Conservation (phyloP, 2,888 invertebrate species). For the Heliconius ethilla region DNA sequence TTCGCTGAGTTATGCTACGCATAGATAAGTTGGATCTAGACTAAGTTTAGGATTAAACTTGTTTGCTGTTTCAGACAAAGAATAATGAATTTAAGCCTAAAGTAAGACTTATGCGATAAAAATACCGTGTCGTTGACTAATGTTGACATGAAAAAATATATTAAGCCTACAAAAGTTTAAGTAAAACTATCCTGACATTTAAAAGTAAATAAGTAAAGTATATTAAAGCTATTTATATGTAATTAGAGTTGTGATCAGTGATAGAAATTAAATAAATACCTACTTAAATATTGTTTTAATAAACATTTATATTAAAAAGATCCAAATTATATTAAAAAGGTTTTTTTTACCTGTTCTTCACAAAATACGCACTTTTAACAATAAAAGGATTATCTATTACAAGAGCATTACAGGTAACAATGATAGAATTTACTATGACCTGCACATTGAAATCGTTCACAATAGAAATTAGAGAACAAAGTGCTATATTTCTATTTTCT, state of each 20-base stretch:
- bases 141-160: not conserved
- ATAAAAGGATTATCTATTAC: too few relatives aligned
- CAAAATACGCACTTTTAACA: too few relatives aligned
- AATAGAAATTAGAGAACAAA: not conserved
- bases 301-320: too few relatives aligned
- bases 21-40: constrained; percentile 26
- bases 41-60: constrained; percentile 32
- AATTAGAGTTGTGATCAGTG: not conserved
- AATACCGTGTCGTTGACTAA: constrained; percentile 24
- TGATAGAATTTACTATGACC: too few relatives aligned
- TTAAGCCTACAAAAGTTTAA: not conserved
- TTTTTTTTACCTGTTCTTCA: too few relatives aligned
- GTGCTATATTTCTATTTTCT: not conserved
- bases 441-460: too few relatives aligned
- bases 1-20: not conserved
- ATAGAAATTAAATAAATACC: not conserved
- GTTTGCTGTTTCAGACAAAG: constrained; percentile 49
- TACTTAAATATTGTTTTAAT: too few relatives aligned
- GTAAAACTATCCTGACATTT: not conserved
- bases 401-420: too few relatives aligned
- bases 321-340: too few relatives aligned
- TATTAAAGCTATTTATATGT: not conserved
- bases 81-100: constrained; percentile 38
- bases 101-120: constrained; percentile 22
- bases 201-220: too few relatives aligned